These are phyloP conservation scores for Drosophila hawaiiensis DNA, from an alignment of 2,888 invertebrate species.

Conservation along the genomic window DNA sequence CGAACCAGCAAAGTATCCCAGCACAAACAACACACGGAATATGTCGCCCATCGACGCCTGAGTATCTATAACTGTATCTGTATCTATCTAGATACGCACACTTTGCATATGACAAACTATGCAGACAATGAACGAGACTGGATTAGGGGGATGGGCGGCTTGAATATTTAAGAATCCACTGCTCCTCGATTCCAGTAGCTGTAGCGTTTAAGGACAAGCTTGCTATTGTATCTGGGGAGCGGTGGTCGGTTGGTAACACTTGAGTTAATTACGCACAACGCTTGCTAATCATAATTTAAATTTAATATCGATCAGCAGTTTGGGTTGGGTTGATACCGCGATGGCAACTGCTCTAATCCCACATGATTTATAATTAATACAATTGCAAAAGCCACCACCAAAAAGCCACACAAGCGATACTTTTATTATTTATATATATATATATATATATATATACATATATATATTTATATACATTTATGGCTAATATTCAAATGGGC, in stretches of 20 bases:
- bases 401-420: constrained; percentile 9
- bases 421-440: constrained; percentile 13
- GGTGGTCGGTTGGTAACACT: constrained; percentile 24
- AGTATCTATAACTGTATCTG: constrained; percentile 19
- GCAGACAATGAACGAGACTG: constrained; percentile 47
- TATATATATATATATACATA: constrained; percentile 17
- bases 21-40: constrained; percentile 45
- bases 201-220: constrained; percentile 37
- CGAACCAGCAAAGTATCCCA: constrained; percentile 3
- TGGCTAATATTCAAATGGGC: constrained; percentile 51
- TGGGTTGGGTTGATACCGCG: background rate
- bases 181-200: constrained; percentile 14
- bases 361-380: constrained; percentile 73
- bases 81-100: constrained; percentile 30
- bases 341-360: constrained; percentile 49
- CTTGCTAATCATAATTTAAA: constrained; percentile 50
- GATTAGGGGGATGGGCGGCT: too few species aligned
- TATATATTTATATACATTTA: background rate
- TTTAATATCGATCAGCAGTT: constrained; percentile 48
- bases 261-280: constrained; percentile 48
- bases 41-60: constrained; percentile 38
- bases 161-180: constrained; percentile 6
- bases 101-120: constrained; percentile 72
- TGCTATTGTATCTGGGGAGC: constrained; percentile 4
- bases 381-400: constrained; percentile 32